Evolutionary conservation across 2,797 vertebrate genomes (phyloP).

Genomic region (Sebastes taczanowskii): DNA sequence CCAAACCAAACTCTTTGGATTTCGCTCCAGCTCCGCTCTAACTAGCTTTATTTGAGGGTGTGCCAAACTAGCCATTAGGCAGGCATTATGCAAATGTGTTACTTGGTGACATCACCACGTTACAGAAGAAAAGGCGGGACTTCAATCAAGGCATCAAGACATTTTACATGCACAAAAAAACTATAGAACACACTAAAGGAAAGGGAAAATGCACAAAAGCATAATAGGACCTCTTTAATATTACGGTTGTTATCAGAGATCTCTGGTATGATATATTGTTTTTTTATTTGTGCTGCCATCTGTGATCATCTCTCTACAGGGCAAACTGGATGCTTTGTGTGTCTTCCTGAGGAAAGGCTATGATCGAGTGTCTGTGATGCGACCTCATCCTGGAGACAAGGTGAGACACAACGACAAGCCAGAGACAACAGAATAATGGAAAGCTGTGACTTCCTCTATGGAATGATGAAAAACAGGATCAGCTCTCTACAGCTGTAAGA

Average conservation of each 20-base stretch:
- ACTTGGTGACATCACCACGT: too few relatives aligned
- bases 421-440: background rate
- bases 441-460: background rate
- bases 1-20: too few relatives aligned
- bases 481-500: background rate
- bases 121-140: too few relatives aligned
- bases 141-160: too few relatives aligned
- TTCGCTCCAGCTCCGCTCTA: too few relatives aligned
- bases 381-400: slow-evolving; percentile 97
- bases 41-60: too few relatives aligned
- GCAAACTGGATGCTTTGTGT: slow-evolving; percentile 95
- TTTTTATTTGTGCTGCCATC: background rate
- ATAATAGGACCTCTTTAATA: background rate
- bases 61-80: too few relatives aligned
- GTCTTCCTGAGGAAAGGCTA: slow-evolving; percentile 93
- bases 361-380: slow-evolving; percentile 95
- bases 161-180: too few relatives aligned
- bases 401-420: slow-evolving; percentile 72
- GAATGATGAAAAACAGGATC: background rate
- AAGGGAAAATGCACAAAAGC: too few relatives aligned
- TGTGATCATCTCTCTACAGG: slow-evolving; percentile 77
- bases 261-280: background rate
- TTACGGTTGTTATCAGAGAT: background rate
- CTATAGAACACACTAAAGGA: too few relatives aligned
- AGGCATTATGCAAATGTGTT: too few relatives aligned